Base-by-base conservation (phyloP, 2,113 vertebrate genomes). In the Semnornis frantzii region DNA sequence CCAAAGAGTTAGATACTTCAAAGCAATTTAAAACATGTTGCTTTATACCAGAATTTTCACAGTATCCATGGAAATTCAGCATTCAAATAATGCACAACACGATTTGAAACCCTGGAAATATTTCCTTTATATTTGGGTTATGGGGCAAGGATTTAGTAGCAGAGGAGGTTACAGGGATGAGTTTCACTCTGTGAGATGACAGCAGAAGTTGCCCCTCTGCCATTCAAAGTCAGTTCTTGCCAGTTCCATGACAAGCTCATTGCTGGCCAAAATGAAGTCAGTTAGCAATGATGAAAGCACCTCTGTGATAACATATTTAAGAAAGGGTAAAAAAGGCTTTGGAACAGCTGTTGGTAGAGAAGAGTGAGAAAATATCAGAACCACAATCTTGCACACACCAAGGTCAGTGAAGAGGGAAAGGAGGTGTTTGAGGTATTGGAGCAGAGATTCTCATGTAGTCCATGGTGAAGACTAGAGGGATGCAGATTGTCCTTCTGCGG, bases 391-490 rank as follows among this genome's bases (percentile, higher is more conserved):
- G 50, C 23, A 52, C 50, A 12, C 23, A 24, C 23, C 12, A 24
- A 52, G 23, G 50, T 52, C 23, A 25, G 50, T 52, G 50, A 52
- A 52, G 50, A 25, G 11, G 23, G 23, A 52, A 52, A 52, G 23
- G 50, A 24, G 23, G 50, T 52, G 50, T 52, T 52, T 52, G 50
- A 25, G 50, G 23, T 52, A 23, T 12, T 52, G 50, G 50, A 25
- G 12, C 6, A 52, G 23, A 52, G 50, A 52, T 52, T 13, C 50
- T 24, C 50, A 28, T 55, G 23, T 23, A 64, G 48, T 4, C 15
- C 0, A 0, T 28, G 17, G 7, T 15, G 59, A 64, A 58, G 33
- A 37, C 25, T 17, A 12, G 2, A 21, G 31, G 54, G 30, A 52
- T 1, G 5, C 7, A 20, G 5, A 8, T 16, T 66, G 30, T 60